Conservation (phyloP, 2,797 vertebrate genomes). For the Taeniopygia guttata region DNA sequence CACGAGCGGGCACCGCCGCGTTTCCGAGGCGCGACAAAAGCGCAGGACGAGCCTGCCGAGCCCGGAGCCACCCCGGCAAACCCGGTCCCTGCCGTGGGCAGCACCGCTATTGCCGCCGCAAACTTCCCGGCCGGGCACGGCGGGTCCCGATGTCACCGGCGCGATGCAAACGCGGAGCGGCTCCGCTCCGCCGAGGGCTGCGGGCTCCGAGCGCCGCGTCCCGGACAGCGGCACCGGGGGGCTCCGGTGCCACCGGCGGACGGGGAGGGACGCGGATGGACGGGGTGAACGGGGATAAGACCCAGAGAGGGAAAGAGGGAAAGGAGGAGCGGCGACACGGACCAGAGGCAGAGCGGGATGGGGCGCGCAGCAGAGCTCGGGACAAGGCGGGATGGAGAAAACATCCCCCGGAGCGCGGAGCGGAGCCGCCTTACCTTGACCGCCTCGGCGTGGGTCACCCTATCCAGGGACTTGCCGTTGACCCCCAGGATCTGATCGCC, state of each 20-base stretch:
- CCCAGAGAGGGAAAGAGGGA: too few relatives aligned
- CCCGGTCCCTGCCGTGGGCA: neutral
- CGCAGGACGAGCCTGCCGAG: neutral
- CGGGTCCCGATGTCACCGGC: neutral
- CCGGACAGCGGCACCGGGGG: neutral
- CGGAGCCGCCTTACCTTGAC: conserved; percentile 84
- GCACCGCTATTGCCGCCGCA: neutral
- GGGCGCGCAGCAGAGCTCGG: neutral
- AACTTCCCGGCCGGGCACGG: neutral
- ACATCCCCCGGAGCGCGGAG: neutral
- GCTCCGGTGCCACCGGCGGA: neutral
- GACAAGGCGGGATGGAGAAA: neutral
- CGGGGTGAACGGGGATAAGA: too few relatives aligned
- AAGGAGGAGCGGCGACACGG: too few relatives aligned
- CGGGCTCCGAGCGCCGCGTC: neutral
- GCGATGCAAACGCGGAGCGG: neutral
- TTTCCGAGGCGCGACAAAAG: neutral
- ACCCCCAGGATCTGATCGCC: conserved; percentile 96
- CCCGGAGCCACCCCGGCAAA: neutral
- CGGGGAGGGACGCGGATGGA: neutral
- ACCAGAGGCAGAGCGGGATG: neutral
- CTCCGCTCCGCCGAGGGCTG: neutral
- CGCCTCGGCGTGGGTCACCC: conserved; percentile 91
- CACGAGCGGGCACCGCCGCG: neutral
- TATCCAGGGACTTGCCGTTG: conserved; percentile 90